phyloP scores from a whole-genome alignment of 2,113 vertebrate species.

The Myotis yumanensis region DNA sequence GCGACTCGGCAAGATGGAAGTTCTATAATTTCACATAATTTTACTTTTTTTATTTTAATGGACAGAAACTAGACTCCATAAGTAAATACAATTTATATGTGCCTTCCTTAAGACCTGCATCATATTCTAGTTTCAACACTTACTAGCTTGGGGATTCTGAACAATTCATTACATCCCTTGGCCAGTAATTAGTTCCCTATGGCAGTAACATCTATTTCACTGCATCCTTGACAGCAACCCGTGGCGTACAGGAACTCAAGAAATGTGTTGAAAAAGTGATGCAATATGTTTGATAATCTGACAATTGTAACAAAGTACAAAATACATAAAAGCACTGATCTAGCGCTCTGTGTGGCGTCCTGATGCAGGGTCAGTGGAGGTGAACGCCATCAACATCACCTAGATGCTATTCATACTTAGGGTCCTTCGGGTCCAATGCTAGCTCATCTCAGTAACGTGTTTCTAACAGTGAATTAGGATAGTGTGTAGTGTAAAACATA shows the following conservation, averaged over 20 bases:
- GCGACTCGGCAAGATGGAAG: not conserved
- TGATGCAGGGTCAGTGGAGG: not conserved
- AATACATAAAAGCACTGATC: not conserved
- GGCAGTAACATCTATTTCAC: not conserved
- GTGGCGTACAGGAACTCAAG: not conserved
- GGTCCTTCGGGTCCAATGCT: not conserved
- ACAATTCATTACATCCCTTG: not conserved
- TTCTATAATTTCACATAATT: not conserved
- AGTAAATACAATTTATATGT: not conserved
- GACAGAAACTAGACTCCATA: constrained; percentile 4
- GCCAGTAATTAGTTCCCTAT: not conserved
- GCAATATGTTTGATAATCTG: not conserved
- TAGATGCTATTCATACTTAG: not conserved
- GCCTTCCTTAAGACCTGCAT: not conserved
- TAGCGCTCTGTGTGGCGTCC: not conserved
- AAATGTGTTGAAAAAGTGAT: not conserved
- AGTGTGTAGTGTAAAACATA: not conserved
- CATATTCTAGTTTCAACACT: not conserved
- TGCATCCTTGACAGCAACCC: not conserved
- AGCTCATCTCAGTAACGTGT: not conserved
- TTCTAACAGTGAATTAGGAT: not conserved
- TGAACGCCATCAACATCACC: not conserved
- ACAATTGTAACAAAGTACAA: not conserved
- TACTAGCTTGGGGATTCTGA: not conserved
- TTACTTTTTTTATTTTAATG: not conserved